Evolutionary conservation across 2,797 vertebrate species (phyloP), one percentile per base, ranked within the genome.

Genomic region (Alcedo atthis): DNA sequence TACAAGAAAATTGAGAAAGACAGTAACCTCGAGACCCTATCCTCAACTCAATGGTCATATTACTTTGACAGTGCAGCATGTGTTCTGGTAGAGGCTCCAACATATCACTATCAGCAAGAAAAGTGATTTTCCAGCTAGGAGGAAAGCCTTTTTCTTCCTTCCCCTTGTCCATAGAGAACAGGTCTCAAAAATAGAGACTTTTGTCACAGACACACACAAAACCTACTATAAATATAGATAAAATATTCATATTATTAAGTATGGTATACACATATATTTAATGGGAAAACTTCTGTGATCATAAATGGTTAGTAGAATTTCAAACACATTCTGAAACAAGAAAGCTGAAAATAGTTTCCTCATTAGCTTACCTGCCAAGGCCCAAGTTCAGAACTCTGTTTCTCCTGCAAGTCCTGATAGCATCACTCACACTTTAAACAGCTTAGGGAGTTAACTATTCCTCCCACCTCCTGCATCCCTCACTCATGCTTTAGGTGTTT

Each of bases 371-470:
- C 63, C 91, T 89, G 82, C 81, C 92, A 94, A 93, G 62, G 85
- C 28, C 49, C 83, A 90, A 67, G 67, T 94, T 95, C 90, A 90
- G 43, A 32, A 30, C 62, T 92, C 59, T 83, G n/a, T 63, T 95
- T 74, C 57, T 87, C 73, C 67, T 87, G 69, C 63, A 87, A 35
- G 83, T 49, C n/a, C 62, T 91, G 67, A 92, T 91, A 85, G 74
- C 57, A 93, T 95, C 93, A 95, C 74, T 95, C 69, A 87, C 83
- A 85, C 75, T 77, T 95, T 68, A 63, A 94, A 68, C 24, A 80
- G 67, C 53, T 49, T 42, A 86, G 68, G 66, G 58, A 95, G 58
- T 67, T 46, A 92, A 85, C 49, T 77, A 77, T 64, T 91, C 43
- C 86, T 90, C 70, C 55, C 55, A 78, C 57, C 75, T 81, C 70